Base-by-base conservation (phyloP, 2,888 invertebrate genomes). In the Xylophagus ater region DNA sequence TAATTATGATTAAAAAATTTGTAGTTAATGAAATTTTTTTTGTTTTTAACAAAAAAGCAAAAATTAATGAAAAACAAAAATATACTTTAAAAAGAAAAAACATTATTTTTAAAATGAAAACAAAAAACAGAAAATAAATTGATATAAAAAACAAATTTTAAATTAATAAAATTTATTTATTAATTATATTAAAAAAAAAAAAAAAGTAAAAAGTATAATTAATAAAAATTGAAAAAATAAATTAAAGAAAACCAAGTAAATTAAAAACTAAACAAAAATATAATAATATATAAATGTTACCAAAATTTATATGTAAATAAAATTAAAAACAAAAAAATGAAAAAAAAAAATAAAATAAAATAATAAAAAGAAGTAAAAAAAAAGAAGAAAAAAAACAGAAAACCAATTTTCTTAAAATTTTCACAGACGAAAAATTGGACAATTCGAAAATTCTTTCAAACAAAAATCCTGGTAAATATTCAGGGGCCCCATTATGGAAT, bases 241-340 rank as follows among this genome's bases (percentile, higher is more conserved):
- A 20, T 31, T 19, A 20, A n/a, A 25, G 13, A 3, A 36, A 36
- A 31, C 12, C 6, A 13, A 42, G 17, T 19, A 42, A 20, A 15
- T 23, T 10, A 25, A 31, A 26, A 41, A 13, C 25, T 28, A 36
- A 19, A 36, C 19, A 26, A 10, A 30, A 14, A 20, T 28, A 35
- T 28, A 36, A 29, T 38, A 42, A 30, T 39, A 28, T 34, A 29
- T 34, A 39, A 39, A 38, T 38, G 31, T 38, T 31, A 34, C 32
- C 37, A 42, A 31, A 40, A 43, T 39, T 25, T 36, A 40, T 39
- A 35, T 39, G 38, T 34, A 42, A 32, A 37, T 34, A 24, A 37
- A 4, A 28, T 20, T 20, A 36, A 32, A 32, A 24, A 15, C 28
- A 36, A 17, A 36, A 36, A 19, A 36, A n/a, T 25, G 14, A 28